Evolutionary conservation across 2,797 vertebrate species (phyloP).

Genomic region (Nannoperca australis): DNA sequence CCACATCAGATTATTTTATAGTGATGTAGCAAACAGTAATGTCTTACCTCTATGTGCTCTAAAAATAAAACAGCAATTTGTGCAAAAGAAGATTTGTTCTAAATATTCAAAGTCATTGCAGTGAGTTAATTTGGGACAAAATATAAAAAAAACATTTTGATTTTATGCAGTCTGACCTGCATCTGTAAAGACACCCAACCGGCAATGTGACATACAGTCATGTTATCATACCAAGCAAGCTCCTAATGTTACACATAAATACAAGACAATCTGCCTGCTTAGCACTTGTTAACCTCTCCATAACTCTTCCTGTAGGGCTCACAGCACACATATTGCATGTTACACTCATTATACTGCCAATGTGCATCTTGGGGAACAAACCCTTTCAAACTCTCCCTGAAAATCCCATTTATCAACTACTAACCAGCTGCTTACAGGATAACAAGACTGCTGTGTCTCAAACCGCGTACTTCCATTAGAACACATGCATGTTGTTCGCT

Average conservation of each 20-base stretch:
- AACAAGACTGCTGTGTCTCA: too few relatives aligned
- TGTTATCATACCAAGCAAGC: slow-evolving; percentile 16
- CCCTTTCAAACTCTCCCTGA: background rate
- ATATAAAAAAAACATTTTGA: background rate
- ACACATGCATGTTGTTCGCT: too few relatives aligned
- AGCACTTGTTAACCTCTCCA: background rate
- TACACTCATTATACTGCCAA: background rate
- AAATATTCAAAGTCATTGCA: slow-evolving; percentile 17
- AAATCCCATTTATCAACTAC: background rate
- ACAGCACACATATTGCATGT: background rate
- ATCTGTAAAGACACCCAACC: background rate
- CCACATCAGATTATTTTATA: slow-evolving; percentile 62
- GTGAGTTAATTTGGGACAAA: slow-evolving; percentile 1
- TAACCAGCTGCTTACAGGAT: background rate
- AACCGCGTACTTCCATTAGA: too few relatives aligned
- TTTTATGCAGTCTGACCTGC: background rate
- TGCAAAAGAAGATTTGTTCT: slow-evolving; percentile 14
- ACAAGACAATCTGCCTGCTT: background rate
- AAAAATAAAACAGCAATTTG: slow-evolving; percentile 53
- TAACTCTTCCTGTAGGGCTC: background rate
- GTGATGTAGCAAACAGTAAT: slow-evolving; percentile 41
- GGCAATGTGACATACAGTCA: background rate
- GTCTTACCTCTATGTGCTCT: slow-evolving; percentile 34
- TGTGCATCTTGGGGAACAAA: background rate
- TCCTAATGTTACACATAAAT: slow-evolving; percentile 31